Evolutionary conservation across 92 coral and sea anemone species (phyloP).

Genomic region (Meandrina meandrites): DNA sequence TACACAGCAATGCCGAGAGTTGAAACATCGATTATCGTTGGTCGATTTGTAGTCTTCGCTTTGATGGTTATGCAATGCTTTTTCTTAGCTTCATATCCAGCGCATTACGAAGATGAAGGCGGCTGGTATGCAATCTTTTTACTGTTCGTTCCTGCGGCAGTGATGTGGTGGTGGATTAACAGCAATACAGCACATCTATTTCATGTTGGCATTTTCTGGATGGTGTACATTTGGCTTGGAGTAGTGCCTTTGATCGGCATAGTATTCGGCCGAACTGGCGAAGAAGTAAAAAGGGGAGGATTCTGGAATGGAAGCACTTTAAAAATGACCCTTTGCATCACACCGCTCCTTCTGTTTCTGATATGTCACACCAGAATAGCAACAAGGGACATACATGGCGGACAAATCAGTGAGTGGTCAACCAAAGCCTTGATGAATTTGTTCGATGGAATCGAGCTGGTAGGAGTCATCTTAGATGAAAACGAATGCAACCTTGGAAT

Average conservation of each 20-base stretch:
- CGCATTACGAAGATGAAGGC: neutral
- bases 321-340: slow-evolving; percentile 15
- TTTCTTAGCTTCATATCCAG: slow-evolving; percentile 28
- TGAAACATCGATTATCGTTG: neutral
- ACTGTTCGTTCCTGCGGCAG: slow-evolving; percentile 1
- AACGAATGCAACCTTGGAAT: neutral
- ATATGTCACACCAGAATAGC: neutral
- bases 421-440: neutral
- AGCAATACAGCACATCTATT: neutral
- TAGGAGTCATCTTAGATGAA: neutral
- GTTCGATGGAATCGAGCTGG: slow-evolving; percentile 21
- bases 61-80: slow-evolving; percentile 11
- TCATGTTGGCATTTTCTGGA: neutral
- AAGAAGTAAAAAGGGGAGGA: neutral
- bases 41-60: slow-evolving; percentile 18
- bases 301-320: slow-evolving; percentile 37
- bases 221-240: slow-evolving; percentile 22
- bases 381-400: neutral
- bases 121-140: slow-evolving; percentile 8
- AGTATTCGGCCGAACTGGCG: slow-evolving; percentile 13
- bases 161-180: slow-evolving; percentile 19
- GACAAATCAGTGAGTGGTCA: neutral
- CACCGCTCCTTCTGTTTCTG: slow-evolving; percentile 9
- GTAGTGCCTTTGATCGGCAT: slow-evolving; percentile 17
- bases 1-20: neutral